A percentile compares a stretch with the other conserved stretches of the same genome.
These are phyloP conservation scores for Pagrus major DNA, from an alignment of 2,113 vertebrate genomes.

Conservation along the genomic window DNA sequence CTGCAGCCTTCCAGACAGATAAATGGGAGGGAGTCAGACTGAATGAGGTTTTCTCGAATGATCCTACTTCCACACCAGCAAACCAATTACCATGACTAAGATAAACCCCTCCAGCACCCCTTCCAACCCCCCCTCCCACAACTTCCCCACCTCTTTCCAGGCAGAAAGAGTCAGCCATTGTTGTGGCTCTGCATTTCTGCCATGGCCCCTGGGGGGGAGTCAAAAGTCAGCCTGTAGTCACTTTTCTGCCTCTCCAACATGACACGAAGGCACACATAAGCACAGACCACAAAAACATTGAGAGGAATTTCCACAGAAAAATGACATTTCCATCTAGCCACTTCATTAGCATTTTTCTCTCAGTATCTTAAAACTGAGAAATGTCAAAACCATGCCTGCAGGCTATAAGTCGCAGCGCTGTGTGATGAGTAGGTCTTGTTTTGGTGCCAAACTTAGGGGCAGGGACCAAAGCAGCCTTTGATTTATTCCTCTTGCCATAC, in stretches of 20 bases:
- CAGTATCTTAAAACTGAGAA: constrained; percentile 82
- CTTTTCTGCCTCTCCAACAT: constrained; percentile 59
- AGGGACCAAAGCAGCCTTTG: constrained; percentile 76
- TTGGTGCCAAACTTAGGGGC: constrained; percentile 76
- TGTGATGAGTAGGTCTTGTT: constrained; percentile 79
- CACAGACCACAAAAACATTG: constrained; percentile 43
- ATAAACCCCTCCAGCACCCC: constrained; percentile 81
- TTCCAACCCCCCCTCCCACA: constrained; percentile 8
- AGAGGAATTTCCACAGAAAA: constrained; percentile 37
- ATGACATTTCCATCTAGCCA: constrained; percentile 79
- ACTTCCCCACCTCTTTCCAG: constrained; percentile 54
- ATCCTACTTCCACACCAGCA: constrained; percentile 85
- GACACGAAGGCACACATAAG: constrained; percentile 43
- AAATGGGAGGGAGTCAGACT: constrained; percentile 82
- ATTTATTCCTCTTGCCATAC: constrained; percentile 76
- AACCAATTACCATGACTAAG: constrained; percentile 88
- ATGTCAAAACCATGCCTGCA: constrained; percentile 78
- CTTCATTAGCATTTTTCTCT: constrained; percentile 83
- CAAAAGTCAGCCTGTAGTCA: constrained; percentile 68
- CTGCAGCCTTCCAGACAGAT: constrained; percentile 82
- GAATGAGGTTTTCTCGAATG: constrained; percentile 85
- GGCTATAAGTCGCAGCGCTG: constrained; percentile 75
- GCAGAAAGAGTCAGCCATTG: constrained; percentile 71
- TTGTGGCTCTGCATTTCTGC: constrained; percentile 60
- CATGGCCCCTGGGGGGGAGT: constrained; percentile 44